Percentiles rank a stretch among this genome's conserved stretches.
Conservation (phyloP, 2,113 vertebrate genomes). For the Scopus umbretta region DNA sequence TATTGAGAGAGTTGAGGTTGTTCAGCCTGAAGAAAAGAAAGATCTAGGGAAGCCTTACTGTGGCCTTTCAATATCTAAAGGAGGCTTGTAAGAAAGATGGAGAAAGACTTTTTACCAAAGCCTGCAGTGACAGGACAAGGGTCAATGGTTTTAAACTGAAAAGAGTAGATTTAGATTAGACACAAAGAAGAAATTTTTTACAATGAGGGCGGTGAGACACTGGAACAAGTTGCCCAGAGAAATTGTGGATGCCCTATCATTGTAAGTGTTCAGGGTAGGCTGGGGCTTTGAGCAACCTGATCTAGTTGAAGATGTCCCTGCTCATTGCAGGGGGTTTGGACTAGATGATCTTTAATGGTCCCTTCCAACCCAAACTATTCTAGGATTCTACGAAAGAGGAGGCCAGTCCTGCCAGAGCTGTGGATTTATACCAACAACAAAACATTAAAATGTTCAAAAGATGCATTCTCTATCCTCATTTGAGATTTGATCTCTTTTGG, state of each 20-base stretch:
- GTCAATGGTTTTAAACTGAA: background rate
- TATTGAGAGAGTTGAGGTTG: background rate
- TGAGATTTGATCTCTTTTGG: background rate
- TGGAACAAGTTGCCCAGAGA: background rate
- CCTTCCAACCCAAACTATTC: background rate
- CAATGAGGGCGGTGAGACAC: background rate
- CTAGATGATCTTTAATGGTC: background rate
- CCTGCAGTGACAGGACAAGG: background rate
- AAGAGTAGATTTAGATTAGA: background rate
- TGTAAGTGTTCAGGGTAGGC: background rate
- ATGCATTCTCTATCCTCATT: rapidly evolving
- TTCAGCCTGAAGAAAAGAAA: background rate
- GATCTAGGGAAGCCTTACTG: background rate
- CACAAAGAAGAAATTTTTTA: background rate
- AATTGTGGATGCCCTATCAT: background rate
- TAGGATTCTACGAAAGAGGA: background rate
- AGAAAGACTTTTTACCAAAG: background rate
- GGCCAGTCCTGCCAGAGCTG: background rate
- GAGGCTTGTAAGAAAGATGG: background rate
- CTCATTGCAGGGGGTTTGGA: background rate
- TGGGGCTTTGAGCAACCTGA: background rate
- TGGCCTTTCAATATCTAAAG: background rate
- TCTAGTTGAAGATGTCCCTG: background rate
- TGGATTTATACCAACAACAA: background rate
- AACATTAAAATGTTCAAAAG: background rate